phyloP scores from a whole-genome alignment of 2,113 vertebrate species.

The Entelurus aequoreus region DNA sequence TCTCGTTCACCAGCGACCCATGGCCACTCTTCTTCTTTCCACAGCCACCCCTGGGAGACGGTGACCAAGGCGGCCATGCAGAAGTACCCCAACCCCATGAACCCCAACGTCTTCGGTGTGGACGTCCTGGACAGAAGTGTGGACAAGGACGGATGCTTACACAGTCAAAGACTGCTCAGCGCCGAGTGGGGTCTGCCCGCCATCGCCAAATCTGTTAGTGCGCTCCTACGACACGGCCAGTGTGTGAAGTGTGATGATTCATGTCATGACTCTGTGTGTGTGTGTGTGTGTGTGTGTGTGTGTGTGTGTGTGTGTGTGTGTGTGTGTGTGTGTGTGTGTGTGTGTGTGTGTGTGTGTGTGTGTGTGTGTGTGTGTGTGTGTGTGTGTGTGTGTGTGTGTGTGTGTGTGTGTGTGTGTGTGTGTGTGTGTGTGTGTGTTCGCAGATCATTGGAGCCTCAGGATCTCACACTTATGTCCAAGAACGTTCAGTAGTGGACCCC shows the following conservation, averaged over 20 bases:
- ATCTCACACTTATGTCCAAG: constrained; percentile 88
- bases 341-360: too few relatives aligned
- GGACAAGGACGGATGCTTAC: constrained; percentile 82
- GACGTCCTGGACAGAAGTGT: constrained; percentile 85
- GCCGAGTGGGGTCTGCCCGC: constrained; percentile 94
- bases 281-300: too few relatives aligned
- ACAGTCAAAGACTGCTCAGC: constrained; percentile 91
- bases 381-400: too few relatives aligned
- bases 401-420: too few relatives aligned
- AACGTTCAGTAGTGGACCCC: constrained; percentile 93
- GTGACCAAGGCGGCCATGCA: constrained; percentile 96
- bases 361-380: too few relatives aligned
- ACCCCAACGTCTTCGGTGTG: constrained; percentile 89
- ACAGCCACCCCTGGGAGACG: constrained; percentile 94
- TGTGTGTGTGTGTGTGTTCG: not conserved
- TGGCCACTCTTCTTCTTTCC: not conserved
- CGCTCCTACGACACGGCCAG: not conserved
- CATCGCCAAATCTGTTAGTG: constrained; percentile 87
- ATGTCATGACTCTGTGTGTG: not conserved
- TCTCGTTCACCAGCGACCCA: too few relatives aligned
- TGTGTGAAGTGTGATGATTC: too few relatives aligned
- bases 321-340: too few relatives aligned
- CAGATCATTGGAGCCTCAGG: constrained; percentile 88
- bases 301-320: too few relatives aligned
- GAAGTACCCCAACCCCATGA: constrained; percentile 99